Evolutionary conservation across 64 coral and sea anemone genomes (phyloP), one percentile per base, ranked within the genome.

Genomic region (Porites australiensis): DNA sequence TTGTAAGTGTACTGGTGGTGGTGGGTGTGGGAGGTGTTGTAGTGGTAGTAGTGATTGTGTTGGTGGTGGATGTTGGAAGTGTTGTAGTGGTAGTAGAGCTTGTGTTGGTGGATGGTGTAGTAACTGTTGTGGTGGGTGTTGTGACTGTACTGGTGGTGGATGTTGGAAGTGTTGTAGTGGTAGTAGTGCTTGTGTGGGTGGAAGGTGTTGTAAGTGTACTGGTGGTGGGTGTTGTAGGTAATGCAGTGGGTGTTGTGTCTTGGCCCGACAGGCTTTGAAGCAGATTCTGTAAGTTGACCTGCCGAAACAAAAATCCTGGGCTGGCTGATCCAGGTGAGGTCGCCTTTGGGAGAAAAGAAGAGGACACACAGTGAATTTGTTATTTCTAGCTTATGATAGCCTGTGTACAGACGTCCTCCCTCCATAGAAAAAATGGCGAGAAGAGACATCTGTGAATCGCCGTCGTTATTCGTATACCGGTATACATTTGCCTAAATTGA

Each of bases 141-240:
- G 16, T 21, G 19, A n/a, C 68, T 22, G 68, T 43, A 21, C 8
- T 70, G 18, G 21, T 70, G n/a, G 68, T 70, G 23, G 21, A 21
- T 37, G 67, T 44, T 3, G 21, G 67, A 2, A 5, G 3, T 67
- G 64, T 37, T 15, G 67, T 70, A 10, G 67, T 70, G 67, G 6
- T 20, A 37, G 68, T 70, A 70, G n/a, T n/a, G n/a, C 18, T 70
- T 70, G 68, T 70, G 68, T 70, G 18, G 22, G 68, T 70, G 68
- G 1, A 20, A 23, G 18, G 19, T 70, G 68, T 70, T 8, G 68
- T 18, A 70, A 5, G 8, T 70, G 68, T 70, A 11, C 68, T 70
- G 6, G 53, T 57, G 11, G 53, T 57, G 53, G n/a, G 68, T 70
- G n/a, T n/a, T 70, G 68, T 70, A 11, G 22, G 68, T 9, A 70